Conservation (phyloP, 2,888 invertebrate genomes). For the Lordiphosa fenestrarum region DNA sequence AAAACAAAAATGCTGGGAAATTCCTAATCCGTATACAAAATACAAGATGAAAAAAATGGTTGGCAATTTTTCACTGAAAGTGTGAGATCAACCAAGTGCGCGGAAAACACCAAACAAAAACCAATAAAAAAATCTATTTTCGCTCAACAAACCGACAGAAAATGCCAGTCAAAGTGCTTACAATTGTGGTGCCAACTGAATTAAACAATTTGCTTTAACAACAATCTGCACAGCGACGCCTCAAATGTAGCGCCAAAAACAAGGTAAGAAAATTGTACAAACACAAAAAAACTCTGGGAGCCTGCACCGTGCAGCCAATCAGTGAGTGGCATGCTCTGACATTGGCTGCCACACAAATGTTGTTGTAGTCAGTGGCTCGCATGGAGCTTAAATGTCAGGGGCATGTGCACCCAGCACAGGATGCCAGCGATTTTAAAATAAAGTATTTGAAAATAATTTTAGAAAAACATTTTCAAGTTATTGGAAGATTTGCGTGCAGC, state of each 20-base stretch:
- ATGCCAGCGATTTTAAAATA: slow-evolving; percentile 9
- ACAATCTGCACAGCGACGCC: slow-evolving; percentile 2
- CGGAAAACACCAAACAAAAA: not conserved
- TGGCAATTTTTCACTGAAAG: not conserved
- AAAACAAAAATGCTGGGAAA: slow-evolving; percentile 30
- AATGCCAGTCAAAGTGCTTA: not conserved
- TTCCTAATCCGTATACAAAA: slow-evolving; percentile 26
- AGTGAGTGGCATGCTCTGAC: slow-evolving; percentile 44
- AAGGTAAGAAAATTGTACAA: slow-evolving; percentile 31
- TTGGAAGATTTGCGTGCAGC: slow-evolving; percentile 44
- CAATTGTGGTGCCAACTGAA: not conserved
- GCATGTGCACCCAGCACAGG: slow-evolving; percentile 51
- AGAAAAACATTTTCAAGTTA: slow-evolving; percentile 1
- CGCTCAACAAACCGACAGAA: slow-evolving; percentile 3
- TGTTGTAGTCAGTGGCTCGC: slow-evolving; percentile 23
- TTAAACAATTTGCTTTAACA: not conserved
- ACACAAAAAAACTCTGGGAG: slow-evolving; percentile 11
- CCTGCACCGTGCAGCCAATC: slow-evolving; percentile 56
- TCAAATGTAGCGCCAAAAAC: slow-evolving; percentile 54
- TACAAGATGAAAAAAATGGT: slow-evolving; percentile 7
- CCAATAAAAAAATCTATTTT: slow-evolving; percentile 1
- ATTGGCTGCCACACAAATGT: slow-evolving; percentile 46
- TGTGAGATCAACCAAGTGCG: not conserved
- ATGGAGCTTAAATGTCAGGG: slow-evolving; percentile 65
- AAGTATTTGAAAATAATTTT: not conserved